Evolutionary conservation across 2,797 vertebrate species (phyloP).

Genomic region (Tenualosa ilisha): DNA sequence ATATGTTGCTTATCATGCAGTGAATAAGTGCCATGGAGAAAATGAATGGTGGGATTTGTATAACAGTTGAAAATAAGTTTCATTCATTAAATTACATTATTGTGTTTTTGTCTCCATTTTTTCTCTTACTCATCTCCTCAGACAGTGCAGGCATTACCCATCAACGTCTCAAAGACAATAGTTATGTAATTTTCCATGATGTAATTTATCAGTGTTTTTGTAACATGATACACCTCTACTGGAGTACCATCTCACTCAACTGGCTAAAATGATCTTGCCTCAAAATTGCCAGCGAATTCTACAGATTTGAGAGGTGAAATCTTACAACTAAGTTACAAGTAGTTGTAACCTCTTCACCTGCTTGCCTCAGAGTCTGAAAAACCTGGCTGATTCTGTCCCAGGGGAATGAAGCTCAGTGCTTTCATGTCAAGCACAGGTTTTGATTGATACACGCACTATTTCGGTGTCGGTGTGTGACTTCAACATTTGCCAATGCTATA

Average conservation of each 20-base stretch:
- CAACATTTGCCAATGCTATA: background rate
- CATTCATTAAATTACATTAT: background rate
- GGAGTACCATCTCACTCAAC: background rate
- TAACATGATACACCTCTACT: background rate
- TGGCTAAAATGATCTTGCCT: background rate
- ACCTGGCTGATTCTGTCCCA: background rate
- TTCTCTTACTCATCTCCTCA: background rate
- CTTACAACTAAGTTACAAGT: background rate
- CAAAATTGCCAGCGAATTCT: background rate
- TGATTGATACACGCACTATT: background rate
- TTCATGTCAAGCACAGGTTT: background rate
- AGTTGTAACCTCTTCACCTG: background rate
- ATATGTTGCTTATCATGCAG: background rate
- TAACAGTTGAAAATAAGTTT: background rate
- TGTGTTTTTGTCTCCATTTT: background rate
- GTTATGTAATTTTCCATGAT: too few relatives aligned
- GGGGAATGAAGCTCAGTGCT: background rate
- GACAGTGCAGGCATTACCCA: background rate
- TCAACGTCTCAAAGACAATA: background rate
- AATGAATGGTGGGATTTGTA: background rate
- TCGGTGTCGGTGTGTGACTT: background rate
- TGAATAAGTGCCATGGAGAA: background rate
- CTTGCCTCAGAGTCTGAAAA: background rate
- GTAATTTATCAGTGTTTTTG: too few relatives aligned
- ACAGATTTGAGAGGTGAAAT: background rate